A percentile compares a stretch with the other conserved stretches of the same genome.
Evolutionary conservation across 2,888 invertebrate species (phyloP).

Genomic region (Oscheius sp.): DNA sequence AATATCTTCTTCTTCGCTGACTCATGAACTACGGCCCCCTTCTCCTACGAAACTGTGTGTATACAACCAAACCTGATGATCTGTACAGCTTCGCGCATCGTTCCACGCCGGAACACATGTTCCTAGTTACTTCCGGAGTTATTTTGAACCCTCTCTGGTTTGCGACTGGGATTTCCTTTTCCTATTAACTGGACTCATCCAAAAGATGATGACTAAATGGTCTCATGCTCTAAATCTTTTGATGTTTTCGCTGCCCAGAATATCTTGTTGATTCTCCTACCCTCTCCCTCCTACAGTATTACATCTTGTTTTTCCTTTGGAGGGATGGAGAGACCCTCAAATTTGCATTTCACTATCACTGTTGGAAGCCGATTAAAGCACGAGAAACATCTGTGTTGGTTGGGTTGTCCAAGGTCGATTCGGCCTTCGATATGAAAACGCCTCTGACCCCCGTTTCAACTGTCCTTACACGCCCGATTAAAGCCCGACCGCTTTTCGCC

Average conservation of each 20-base stretch:
- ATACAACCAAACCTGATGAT: too few species aligned
- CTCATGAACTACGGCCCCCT: too few species aligned
- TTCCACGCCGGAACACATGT: background rate
- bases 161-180: too few species aligned
- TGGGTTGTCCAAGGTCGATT: constrained; percentile 16
- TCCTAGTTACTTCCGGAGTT: too few species aligned
- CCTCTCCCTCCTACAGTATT: background rate
- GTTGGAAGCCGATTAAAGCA: constrained; percentile 20
- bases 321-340: background rate
- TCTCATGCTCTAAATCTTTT: constrained; percentile 12
- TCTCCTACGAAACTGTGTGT: too few species aligned
- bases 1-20: too few species aligned
- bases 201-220: background rate
- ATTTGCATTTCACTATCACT: background rate
- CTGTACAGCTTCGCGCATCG: background rate
- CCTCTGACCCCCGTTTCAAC: background rate
- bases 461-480: constrained; percentile 11
- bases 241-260: background rate
- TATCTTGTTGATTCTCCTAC: background rate
- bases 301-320: background rate
- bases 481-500: constrained; percentile 7
- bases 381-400: constrained; percentile 18
- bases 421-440: constrained; percentile 24
- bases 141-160: too few species aligned
- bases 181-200: too few species aligned